Conservation (phyloP, 2,113 vertebrate species). For the Sorex araneus region DNA sequence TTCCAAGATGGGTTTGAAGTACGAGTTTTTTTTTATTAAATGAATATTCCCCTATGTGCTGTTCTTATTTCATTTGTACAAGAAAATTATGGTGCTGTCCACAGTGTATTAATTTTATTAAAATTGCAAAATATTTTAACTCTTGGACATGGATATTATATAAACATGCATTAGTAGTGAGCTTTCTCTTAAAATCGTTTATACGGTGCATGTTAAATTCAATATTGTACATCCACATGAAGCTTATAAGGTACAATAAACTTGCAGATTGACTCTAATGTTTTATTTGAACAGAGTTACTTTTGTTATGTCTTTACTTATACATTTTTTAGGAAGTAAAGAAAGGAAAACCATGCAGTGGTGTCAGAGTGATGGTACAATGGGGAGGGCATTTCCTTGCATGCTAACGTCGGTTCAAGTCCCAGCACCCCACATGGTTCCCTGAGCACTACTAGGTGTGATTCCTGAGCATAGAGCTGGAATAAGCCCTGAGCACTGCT, state of each 20-base stretch:
- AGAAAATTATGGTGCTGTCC: background rate
- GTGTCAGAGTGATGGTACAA: no score
- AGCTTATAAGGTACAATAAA: constrained; percentile 28
- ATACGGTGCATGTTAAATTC: constrained; percentile 20
- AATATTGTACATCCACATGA: background rate
- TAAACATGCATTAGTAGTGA: constrained; percentile 53
- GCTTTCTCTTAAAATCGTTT: constrained; percentile 11
- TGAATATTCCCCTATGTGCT: background rate
- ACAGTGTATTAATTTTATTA: background rate
- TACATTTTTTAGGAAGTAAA: background rate
- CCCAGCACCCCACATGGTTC: no score
- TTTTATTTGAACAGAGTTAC: constrained; percentile 16
- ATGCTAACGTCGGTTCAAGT: no score
- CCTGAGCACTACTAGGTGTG: no score
- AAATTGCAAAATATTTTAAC: background rate
- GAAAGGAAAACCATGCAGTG: no score
- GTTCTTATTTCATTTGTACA: constrained; percentile 35
- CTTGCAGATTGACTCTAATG: background rate
- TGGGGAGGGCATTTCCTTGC: no score
- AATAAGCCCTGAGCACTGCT: no score
- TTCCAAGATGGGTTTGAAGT: background rate
- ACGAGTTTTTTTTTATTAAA: background rate
- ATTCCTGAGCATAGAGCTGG: no score
- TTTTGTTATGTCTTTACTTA: background rate
- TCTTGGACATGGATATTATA: background rate